Evolutionary conservation across 2,888 invertebrate species (phyloP), one percentile per base, ranked within the genome.

Genomic region (Muscina levida): DNA sequence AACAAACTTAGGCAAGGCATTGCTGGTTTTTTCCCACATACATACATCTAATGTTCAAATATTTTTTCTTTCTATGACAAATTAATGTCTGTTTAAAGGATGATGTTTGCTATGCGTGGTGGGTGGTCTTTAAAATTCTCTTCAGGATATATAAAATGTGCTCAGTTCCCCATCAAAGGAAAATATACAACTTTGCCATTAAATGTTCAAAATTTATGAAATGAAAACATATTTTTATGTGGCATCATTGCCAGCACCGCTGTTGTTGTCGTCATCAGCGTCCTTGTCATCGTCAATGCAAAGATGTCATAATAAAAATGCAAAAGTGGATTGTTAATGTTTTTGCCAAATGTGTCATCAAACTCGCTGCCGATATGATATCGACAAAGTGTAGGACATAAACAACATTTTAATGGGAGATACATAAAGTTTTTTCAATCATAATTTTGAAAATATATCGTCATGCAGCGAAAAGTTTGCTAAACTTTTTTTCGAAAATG

Each of bases 221-320:
- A 77, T 72, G 44, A 70, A 42, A 11, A 48, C 13, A 44, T 68
- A 77, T 82, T 74, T 72, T 44, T 37, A 46, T 46, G 56, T 71
- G 48, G 13, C 68, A 62, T 79, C 83, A 82, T 85, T 80, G 79
- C 67, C 48, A 75, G 66, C 56, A 24, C 1, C 62, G 78, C 46
- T 65, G 13, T n/a, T 13, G 37, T 1, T 37, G 26, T 31, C 59
- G n/a, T 68, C 56, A 24, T 1, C 62, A 82, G 46, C 68, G 13
- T n/a, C 31, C 26, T 1, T 37, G 26, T 31, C 59, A 59, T 31
- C 31, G 44, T 44, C 44, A 13, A 53, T 53, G 10, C 37, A 59
- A 19, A n/a, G 39, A 31, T 8, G 31, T 17, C 37, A 37, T 59
- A 59, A 37, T 37, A 15, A 37, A 26, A 31, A 31, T 31, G 31